Evolutionary conservation across 2,888 invertebrate species (phyloP).

Genomic region (Apomyelois bistriatella): DNA sequence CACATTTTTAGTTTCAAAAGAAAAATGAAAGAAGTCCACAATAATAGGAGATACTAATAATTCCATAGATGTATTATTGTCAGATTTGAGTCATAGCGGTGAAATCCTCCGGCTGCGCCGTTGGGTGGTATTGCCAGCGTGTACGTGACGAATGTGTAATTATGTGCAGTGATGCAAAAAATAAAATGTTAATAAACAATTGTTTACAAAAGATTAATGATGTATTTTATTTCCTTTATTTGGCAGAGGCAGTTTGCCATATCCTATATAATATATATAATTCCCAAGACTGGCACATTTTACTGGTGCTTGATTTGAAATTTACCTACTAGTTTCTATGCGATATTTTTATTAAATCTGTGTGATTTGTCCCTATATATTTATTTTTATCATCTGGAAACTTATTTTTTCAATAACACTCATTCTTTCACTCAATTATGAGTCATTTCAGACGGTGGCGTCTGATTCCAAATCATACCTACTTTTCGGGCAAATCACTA

Average conservation of each 20-base stretch:
- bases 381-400: too few relatives aligned
- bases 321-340: too few relatives aligned
- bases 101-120: not conserved
- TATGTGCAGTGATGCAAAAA: slow-evolving; percentile 70
- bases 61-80: slow-evolving; percentile 66
- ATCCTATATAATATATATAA: too few relatives aligned
- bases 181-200: slow-evolving; percentile 81
- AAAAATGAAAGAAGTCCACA: slow-evolving; percentile 73
- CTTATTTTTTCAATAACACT: too few relatives aligned
- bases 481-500: too few relatives aligned
- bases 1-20: slow-evolving; percentile 69
- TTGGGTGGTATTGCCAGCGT: slow-evolving; percentile 57
- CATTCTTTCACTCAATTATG: too few relatives aligned
- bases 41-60: slow-evolving; percentile 53
- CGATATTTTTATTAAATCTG: too few relatives aligned
- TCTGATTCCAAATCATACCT: too few relatives aligned
- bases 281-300: too few relatives aligned
- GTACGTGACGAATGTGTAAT: slow-evolving; percentile 67
- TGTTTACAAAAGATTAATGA: slow-evolving; percentile 78
- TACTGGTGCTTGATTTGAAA: too few relatives aligned
- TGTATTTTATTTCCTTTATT: slow-evolving; percentile 50
- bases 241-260: not conserved
- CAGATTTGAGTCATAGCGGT: slow-evolving; percentile 56
- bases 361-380: too few relatives aligned
- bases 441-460: too few relatives aligned